Percentiles rank a stretch among this genome's conserved stretches.
Conservation (phyloP, 2,888 invertebrate genomes). For the Cephus spinipes region DNA sequence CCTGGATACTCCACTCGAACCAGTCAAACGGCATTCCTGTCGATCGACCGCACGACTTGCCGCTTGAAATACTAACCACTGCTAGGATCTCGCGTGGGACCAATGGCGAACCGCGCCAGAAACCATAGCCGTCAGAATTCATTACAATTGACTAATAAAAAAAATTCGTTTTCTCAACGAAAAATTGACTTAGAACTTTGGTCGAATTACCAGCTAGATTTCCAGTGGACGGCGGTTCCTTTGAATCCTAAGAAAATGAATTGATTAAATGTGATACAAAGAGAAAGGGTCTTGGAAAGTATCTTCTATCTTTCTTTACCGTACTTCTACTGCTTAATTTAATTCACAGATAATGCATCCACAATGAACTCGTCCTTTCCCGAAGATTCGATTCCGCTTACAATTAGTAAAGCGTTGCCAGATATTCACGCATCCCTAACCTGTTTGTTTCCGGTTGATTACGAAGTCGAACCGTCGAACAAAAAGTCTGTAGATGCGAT, state of each 20-base stretch:
- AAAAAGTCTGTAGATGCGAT: constrained; percentile 20
- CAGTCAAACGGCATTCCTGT: constrained; percentile 54
- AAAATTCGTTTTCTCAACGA: no score
- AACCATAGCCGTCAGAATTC: no score
- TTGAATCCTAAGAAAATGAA: not conserved
- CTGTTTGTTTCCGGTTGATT: constrained; percentile 34
- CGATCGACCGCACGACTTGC: constrained; percentile 30
- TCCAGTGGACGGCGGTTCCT: no score
- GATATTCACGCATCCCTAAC: not conserved
- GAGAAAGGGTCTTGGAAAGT: not conserved
- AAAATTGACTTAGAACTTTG: no score
- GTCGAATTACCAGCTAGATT: no score
- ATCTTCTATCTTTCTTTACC: no score
- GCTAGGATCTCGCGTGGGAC: not conserved
- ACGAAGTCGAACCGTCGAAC: constrained; percentile 29
- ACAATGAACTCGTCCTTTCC: not conserved
- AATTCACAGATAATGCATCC: no score
- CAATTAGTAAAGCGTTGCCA: not conserved
- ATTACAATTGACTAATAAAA: no score
- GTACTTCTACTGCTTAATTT: no score
- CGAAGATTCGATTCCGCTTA: no score
- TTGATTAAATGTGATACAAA: not conserved
- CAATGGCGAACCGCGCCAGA: not conserved
- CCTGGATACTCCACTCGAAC: constrained; percentile 31
- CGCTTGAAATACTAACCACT: not conserved